A percentile compares a stretch with the other conserved stretches of the same genome.
Evolutionary conservation across 2,113 vertebrate genomes (phyloP).

Genomic region (Hippocampus guttulatus): DNA sequence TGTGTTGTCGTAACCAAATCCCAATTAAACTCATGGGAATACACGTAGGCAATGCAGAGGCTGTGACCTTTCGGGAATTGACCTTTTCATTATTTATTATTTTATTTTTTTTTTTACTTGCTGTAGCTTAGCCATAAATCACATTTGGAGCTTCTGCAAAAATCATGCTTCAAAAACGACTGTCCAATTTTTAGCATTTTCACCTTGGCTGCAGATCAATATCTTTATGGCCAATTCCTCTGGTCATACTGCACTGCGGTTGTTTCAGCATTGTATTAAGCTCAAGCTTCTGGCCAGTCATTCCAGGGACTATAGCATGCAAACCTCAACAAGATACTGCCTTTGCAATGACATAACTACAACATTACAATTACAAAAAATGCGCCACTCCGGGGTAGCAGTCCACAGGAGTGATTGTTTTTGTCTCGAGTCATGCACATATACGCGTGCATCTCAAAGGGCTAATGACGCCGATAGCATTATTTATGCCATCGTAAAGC

Average conservation of each 20-base stretch:
- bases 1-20: background rate
- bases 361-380: no score
- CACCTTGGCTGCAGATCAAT: slow-evolving; percentile 33
- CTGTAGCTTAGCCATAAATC: slow-evolving; percentile 22
- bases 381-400: slow-evolving; percentile 8
- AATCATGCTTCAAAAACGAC: slow-evolving; percentile 32
- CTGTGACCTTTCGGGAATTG: background rate
- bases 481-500: slow-evolving; percentile 40
- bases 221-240: slow-evolving; percentile 15
- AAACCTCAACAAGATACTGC: slow-evolving; percentile 8
- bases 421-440: slow-evolving; percentile 30
- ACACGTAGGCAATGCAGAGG: slow-evolving; percentile 5
- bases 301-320: slow-evolving; percentile 21
- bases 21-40: slow-evolving; percentile 7
- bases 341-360: no score
- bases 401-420: slow-evolving; percentile 39
- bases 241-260: slow-evolving; percentile 21
- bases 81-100: background rate
- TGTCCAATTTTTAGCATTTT: slow-evolving; percentile 27
- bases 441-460: slow-evolving; percentile 16
- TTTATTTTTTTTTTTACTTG: slow-evolving; percentile 1
- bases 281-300: slow-evolving; percentile 24
- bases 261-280: slow-evolving; percentile 33
- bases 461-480: slow-evolving; percentile 38
- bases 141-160: slow-evolving; percentile 28